Base-by-base conservation (phyloP, 2,888 invertebrate species). In the Luperina testacea region DNA sequence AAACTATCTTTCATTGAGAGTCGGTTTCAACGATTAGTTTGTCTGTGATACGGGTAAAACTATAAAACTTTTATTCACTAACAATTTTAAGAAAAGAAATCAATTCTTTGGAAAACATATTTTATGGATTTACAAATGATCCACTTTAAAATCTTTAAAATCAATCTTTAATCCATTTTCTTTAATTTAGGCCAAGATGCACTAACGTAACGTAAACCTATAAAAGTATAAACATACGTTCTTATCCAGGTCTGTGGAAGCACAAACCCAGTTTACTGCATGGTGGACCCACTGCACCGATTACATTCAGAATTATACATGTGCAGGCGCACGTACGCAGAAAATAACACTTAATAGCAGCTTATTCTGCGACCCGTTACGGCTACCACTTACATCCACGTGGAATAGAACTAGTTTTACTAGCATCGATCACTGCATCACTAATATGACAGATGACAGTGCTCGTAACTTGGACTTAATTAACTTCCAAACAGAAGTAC, bases 291-390 rank as follows among this genome's bases (percentile, higher is more conserved):
- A 92, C 89, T 92, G 91, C 86, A 89, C 92, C 88, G 85, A 90
- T 91, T 90, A 88, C 88, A 88, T 91, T 85, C 88, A 87, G 90
- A 92, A 90, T 91, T 89, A 92, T 88, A 90, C 84, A 89, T 89
- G 89, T 86, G 86, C 90, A 85, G 79, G 90, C 89, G 90, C 92
- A 90, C 87, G 91, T 91, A 92, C 89, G 90, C 91, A 91, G 92
- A 93, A 93, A 93, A 93, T 94, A 90, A 91, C 92, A 87, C 91
- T 84, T 92, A 91, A 91, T 91, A 82, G 80, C 82, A 86, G 53
- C 80, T 86, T 86, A 82, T 69, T 82, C 75, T 81, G 78, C 65
- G 83, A 68, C 87, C 89, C 88, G 91, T 89, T 90, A 87, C 73
- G 77, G 85, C 74, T 78, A 64, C 70, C 72, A 75, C 77, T 80